Evolutionary conservation across 1,140 invertebrate genomes (phyloP), one percentile per base, ranked within the genome.

Genomic region (Bombus waltoni): DNA sequence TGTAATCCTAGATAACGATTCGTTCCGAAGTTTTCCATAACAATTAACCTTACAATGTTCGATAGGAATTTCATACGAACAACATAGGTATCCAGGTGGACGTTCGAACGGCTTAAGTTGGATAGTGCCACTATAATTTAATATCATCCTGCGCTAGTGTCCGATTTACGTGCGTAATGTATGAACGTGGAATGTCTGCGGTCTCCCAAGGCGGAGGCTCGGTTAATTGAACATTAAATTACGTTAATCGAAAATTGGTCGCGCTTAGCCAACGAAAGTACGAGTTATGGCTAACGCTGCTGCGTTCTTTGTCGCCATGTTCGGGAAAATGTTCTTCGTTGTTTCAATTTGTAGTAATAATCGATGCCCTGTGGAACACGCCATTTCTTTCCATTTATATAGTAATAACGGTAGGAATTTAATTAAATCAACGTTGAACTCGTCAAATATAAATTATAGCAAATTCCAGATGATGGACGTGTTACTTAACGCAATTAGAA

Each of bases 141-240:
- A 72, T 76, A 83, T 76, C 32, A n/a, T 53, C 25, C 47, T 3
- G 5, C 9, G n/a, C n/a, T 18, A 28, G 68, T 42, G 59, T 68
- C 42, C 40, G 72, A 83, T 83, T 83, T 76, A 3, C 72, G n/a
- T 18, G 35, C 18, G 44, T 28, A 77, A 53, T 28, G 35, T 57
- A 77, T 22, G 83, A 78, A 35, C 76, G 65, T 35, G 76, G 44
- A 66, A 83, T 59, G 25, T 47, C 76, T 59, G 76, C 32, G 66
- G 47, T 44, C 32, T 32, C 76, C 75, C 47, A 83, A 40, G 44
- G 38, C 35, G 44, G 22, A 3, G 44, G 0, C 74, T 47, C 15
- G 22, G 68, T 85, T 80, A 85, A 85, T 85, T 80, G 83, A 38
- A 77, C 83, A 72, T 79, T 79, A 80, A 84, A 83, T 83, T 68